These are phyloP conservation scores for Teleopsis dalmanni DNA, from an alignment of 1,140 invertebrate genomes.

Conservation along the genomic window DNA sequence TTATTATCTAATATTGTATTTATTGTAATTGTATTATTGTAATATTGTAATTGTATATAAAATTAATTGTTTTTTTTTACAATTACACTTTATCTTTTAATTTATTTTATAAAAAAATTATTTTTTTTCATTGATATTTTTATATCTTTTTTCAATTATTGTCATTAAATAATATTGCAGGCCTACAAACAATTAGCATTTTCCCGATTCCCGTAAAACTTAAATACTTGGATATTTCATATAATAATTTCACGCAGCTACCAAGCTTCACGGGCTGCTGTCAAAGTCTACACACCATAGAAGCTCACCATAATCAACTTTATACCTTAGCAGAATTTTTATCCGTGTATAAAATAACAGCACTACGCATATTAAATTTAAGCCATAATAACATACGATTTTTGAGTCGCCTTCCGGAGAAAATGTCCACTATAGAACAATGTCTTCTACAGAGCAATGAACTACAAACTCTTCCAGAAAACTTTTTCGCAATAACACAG, in stretches of 20 bases:
- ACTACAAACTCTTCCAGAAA: conserved; percentile 61
- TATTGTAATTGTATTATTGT: too few relatives aligned
- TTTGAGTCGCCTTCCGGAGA: conserved; percentile 60
- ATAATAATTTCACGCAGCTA: conserved; percentile 65
- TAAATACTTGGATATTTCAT: conserved; percentile 66
- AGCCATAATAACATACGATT: conserved; percentile 67
- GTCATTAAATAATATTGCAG: too few relatives aligned
- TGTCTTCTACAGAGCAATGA: conserved; percentile 70
- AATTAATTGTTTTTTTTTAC: too few relatives aligned
- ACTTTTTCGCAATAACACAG: conserved; percentile 63
- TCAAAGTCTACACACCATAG: conserved; percentile 60
- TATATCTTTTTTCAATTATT: too few relatives aligned
- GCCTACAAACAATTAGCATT: too few relatives aligned
- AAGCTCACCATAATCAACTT: conserved; percentile 67
- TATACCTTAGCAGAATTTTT: conserved; percentile 62
- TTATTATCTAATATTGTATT: too few relatives aligned
- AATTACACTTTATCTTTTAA: too few relatives aligned
- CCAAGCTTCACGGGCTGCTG: conserved; percentile 73
- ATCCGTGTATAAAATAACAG: conserved; percentile 61
- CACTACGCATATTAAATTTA: conserved; percentile 62
- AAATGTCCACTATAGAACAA: conserved; percentile 59
- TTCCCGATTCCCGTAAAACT: too few relatives aligned
- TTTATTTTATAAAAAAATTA: too few relatives aligned
- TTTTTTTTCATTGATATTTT: too few relatives aligned
- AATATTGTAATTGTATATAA: too few relatives aligned